Conservation (phyloP, 2,888 invertebrate species). For the Synergus umbraculus region DNA sequence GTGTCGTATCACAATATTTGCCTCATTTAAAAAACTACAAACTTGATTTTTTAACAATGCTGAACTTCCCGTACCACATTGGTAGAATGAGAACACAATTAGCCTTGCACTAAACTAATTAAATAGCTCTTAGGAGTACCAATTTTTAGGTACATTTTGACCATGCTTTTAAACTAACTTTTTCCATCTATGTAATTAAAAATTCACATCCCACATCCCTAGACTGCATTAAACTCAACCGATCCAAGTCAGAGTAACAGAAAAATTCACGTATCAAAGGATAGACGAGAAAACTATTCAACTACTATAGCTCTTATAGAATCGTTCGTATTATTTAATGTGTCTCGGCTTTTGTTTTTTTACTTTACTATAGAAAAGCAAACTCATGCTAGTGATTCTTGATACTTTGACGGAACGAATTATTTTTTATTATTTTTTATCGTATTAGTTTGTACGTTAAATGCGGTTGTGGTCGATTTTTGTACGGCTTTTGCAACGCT, state of each 20-base stretch:
- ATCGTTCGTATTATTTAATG: conserved; percentile 17
- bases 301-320: conserved; percentile 11
- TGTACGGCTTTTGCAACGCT: neutral
- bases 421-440: neutral
- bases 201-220: neutral
- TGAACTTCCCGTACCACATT: conserved; percentile 33
- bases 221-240: neutral
- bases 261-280: conserved; percentile 36
- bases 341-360: too few species aligned
- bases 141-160: conserved; percentile 15
- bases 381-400: neutral
- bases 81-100: conserved; percentile 16
- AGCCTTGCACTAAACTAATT: conserved; percentile 20
- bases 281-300: conserved; percentile 17
- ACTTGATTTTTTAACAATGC: conserved; percentile 26
- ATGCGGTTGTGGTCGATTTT: conserved; percentile 17
- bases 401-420: conserved; percentile 13
- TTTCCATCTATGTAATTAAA: conserved; percentile 1
- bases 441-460: conserved; percentile 27
- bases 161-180: conserved; percentile 17
- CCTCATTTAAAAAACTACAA: conserved; percentile 17
- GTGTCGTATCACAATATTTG: conserved; percentile 24
- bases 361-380: neutral
- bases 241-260: conserved; percentile 20
- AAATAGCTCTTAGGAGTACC: conserved; percentile 17